phyloP scores from a whole-genome alignment of 2,797 vertebrate species.

The Pangasius djambal region DNA sequence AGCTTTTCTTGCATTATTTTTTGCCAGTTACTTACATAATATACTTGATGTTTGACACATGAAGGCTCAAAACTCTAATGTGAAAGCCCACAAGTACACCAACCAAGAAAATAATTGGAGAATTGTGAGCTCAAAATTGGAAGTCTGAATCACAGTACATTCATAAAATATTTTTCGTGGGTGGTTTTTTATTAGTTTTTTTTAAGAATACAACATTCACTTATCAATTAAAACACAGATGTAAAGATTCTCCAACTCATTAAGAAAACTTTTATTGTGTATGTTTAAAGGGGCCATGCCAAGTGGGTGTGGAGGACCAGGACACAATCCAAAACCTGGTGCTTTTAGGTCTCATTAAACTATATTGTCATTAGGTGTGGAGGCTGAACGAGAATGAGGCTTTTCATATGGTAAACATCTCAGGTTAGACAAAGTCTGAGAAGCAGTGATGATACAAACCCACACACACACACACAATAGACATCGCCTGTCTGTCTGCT shows the following conservation, averaged over 20 bases:
- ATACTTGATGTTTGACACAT: neutral
- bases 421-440: neutral
- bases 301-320: neutral
- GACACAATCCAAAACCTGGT: neutral
- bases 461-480: constrained; percentile 4
- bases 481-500: neutral
- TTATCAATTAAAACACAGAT: neutral
- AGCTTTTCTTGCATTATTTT: neutral
- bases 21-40: neutral
- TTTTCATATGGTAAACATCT: constrained; percentile 35
- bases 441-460: neutral
- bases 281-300: neutral
- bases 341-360: constrained; percentile 14
- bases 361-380: neutral
- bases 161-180: neutral
- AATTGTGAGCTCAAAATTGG: neutral
- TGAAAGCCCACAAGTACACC: neutral
- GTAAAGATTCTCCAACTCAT: neutral
- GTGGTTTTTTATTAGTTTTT: neutral
- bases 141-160: neutral
- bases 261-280: neutral
- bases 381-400: neutral
- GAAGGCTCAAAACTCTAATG: neutral
- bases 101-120: neutral
- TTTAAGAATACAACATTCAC: neutral